Conservation (phyloP, 2,113 vertebrate genomes). For the Xerus inauris region DNA sequence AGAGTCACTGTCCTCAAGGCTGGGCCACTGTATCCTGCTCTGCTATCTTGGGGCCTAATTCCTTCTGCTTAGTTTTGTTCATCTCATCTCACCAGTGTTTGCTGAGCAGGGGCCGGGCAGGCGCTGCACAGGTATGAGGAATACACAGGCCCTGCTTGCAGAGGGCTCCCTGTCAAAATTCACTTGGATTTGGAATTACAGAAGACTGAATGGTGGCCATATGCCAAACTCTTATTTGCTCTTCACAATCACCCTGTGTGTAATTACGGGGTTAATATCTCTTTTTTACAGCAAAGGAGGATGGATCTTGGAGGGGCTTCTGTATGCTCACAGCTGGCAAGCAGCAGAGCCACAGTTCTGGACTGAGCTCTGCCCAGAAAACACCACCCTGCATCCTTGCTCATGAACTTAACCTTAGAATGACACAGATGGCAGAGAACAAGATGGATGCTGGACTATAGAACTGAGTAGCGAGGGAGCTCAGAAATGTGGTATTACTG, state of each 20-base stretch:
- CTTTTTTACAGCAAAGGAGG: not conserved
- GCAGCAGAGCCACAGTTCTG: not conserved
- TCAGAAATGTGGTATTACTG: not conserved
- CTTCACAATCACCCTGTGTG: not conserved
- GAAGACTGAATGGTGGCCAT: not conserved
- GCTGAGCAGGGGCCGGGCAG: not conserved
- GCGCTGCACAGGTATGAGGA: fast-evolving
- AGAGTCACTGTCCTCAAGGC: not conserved
- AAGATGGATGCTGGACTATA: not conserved
- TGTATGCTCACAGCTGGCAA: not conserved
- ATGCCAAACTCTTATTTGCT: not conserved
- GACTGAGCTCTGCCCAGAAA: not conserved
- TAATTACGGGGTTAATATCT: not conserved
- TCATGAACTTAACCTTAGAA: not conserved
- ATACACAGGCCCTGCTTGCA: not conserved
- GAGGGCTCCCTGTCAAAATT: not conserved
- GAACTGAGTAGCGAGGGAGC: not conserved
- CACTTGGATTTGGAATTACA: not conserved
- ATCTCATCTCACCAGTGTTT: not conserved
- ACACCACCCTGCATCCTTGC: not conserved
- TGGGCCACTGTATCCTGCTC: not conserved
- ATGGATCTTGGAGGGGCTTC: not conserved
- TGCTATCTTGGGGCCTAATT: not conserved
- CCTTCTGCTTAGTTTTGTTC: not conserved
- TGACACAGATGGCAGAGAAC: not conserved